Base-by-base conservation (phyloP, 2,888 invertebrate species). In the Antitype chi region DNA sequence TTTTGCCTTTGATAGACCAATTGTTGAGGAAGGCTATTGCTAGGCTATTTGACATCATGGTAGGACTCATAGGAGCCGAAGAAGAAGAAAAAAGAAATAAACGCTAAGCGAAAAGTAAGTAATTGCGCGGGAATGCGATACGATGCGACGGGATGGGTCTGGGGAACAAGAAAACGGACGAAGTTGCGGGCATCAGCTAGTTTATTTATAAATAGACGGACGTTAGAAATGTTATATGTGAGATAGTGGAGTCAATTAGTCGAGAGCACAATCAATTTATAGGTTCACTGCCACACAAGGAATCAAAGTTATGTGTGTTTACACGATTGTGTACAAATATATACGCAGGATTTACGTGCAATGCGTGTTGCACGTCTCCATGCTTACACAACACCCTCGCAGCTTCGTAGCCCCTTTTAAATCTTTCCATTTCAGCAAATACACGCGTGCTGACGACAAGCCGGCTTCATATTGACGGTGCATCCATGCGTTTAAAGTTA, bases 351-450 rank as follows among this genome's bases (percentile, higher is more conserved):
- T 72, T 73, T 70, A 68, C 74, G 69, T 79, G 70, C 53, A 69
- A 59, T 69, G 76, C 71, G 38, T 63, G 76, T 38, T 76, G 73
- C 80, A 82, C 59, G 63, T 64, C 15, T 23, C 57, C 63, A 32
- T 57, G 55, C 53, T 80, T 66, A 67, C 70, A 71, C 66, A 67
- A 64, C 55, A 52, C 76, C 74, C 67, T 62, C 62, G 38, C 25
- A 49, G 53, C 75, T n/a, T 47, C 70, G 70, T 59, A 69, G 47
- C 68, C 67, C 70, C 72, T 74, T 83, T 75, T 75, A 81, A 74
- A 84, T 76, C 49, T 76, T 76, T 85, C 78, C 84, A 82, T 76
- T 70, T 82, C 74, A 85, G 57, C 71, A 64, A 71, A 53, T 63
- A 49, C 69, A 71, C 74, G 73, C 71, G 60, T 74, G 64, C 63